Percentiles rank a stretch among this genome's conserved stretches.
phyloP scores from a whole-genome alignment of 2,888 invertebrate genomes.

The Cordilura impudica region DNA sequence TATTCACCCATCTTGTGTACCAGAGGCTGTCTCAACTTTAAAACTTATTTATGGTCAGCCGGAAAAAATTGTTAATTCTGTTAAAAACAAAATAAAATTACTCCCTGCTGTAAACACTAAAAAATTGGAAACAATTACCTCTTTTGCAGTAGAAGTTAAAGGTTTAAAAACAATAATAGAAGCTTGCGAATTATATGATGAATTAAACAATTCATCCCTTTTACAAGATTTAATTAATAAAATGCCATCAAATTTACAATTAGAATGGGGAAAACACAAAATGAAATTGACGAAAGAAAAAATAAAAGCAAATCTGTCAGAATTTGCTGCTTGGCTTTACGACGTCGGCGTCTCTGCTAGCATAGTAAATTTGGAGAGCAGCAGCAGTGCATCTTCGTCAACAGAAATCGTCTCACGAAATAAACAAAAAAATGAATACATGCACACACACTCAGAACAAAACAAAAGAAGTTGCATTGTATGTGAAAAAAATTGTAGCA shows the following conservation, averaged over 20 bases:
- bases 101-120: constrained; percentile 14
- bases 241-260: constrained; percentile 23
- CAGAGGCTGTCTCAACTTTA: constrained; percentile 12
- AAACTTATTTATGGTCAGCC: not conserved
- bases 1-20: constrained; percentile 33
- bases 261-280: constrained; percentile 15
- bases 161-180: constrained; percentile 16
- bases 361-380: constrained; percentile 11
- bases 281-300: constrained; percentile 19
- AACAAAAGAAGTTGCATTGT: constrained; percentile 9
- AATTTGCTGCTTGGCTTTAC: constrained; percentile 28
- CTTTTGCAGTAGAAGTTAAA: constrained; percentile 22
- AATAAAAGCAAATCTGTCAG: constrained; percentile 12
- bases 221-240: constrained; percentile 29
- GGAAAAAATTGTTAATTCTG: not conserved
- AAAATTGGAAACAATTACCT: constrained; percentile 17
- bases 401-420: constrained; percentile 3
- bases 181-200: constrained; percentile 11
- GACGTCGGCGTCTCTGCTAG: constrained; percentile 16
- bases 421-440: constrained; percentile 22
- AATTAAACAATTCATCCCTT: constrained; percentile 27
- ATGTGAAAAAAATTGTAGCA: constrained; percentile 13
- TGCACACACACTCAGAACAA: constrained; percentile 12
- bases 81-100: constrained; percentile 31
- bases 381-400: not conserved